Percentiles rank a stretch among this genome's conserved stretches.
Conservation (phyloP, 1,140 invertebrate genomes). For the Euwallacea fornicatus region DNA sequence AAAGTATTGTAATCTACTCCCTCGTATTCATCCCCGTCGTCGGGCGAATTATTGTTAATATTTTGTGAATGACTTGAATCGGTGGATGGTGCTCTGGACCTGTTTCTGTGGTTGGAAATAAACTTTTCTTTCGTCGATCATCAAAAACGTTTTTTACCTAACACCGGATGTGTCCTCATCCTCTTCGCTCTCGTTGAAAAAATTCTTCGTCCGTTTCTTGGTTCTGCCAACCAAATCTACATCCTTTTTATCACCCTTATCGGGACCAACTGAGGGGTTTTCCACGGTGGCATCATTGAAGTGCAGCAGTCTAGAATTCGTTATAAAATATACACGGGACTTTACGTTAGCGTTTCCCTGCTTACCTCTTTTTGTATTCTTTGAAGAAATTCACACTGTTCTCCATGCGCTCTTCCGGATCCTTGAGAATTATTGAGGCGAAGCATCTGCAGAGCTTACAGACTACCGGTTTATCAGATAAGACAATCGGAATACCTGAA, state of each 20-base stretch:
- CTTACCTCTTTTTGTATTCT: slow-evolving; percentile 64
- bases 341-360: not conserved
- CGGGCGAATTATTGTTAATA: slow-evolving; percentile 40
- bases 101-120: slow-evolving; percentile 22
- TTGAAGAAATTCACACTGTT: slow-evolving; percentile 64
- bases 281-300: slow-evolving; percentile 66
- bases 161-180: slow-evolving; percentile 3
- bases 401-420: slow-evolving; percentile 56
- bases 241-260: slow-evolving; percentile 51
- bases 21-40: slow-evolving; percentile 44
- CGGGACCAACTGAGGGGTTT: slow-evolving; percentile 52
- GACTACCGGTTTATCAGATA: slow-evolving; percentile 64
- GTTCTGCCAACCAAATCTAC: slow-evolving; percentile 54
- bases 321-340: not conserved
- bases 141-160: not conserved
- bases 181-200: slow-evolving; percentile 24
- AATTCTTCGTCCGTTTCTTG: slow-evolving; percentile 39
- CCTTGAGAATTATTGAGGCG: slow-evolving; percentile 68
- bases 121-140: not conserved
- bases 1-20: slow-evolving; percentile 51
- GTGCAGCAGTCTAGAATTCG: slow-evolving; percentile 62
- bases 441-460: slow-evolving; percentile 81
- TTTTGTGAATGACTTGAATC: slow-evolving; percentile 41
- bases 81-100: slow-evolving; percentile 42
- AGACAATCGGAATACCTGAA: slow-evolving; percentile 62